Conservation (phyloP, 1,140 invertebrate genomes). For the Drosophila navojoa region DNA sequence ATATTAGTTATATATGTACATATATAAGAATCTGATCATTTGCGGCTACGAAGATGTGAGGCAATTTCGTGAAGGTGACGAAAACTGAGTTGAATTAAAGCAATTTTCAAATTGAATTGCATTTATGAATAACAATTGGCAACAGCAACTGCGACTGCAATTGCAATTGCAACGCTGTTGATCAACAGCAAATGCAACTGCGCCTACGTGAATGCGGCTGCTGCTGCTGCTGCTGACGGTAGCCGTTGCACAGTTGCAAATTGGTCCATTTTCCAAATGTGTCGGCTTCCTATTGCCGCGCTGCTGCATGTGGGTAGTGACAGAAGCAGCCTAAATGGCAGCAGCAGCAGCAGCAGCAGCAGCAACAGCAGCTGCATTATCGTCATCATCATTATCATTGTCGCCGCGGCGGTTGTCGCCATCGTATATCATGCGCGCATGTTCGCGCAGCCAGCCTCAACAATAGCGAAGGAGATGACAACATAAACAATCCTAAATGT, state of each 20-base stretch:
- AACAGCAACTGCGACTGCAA: constrained; percentile 30
- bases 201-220: constrained; percentile 53
- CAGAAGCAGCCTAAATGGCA: constrained; percentile 62
- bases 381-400: constrained; percentile 25
- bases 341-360: constrained; percentile 42
- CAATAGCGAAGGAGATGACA: constrained; percentile 82
- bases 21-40: no score
- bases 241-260: constrained; percentile 73
- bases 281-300: constrained; percentile 62
- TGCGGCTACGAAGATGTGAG: background rate
- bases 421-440: constrained; percentile 75
- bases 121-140: constrained; percentile 81
- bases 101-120: constrained; percentile 81
- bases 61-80: constrained; percentile 49
- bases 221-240: constrained; percentile 32
- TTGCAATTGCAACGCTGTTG: constrained; percentile 5
- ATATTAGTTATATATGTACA: no score
- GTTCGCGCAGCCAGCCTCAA: constrained; percentile 60
- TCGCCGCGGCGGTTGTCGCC: constrained; percentile 66
- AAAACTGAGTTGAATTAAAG: constrained; percentile 64
- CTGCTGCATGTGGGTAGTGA: constrained; percentile 56
- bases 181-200: constrained; percentile 19
- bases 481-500: constrained; percentile 83
- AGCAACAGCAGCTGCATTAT: constrained; percentile 29
- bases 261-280: constrained; percentile 80